Base-by-base conservation (phyloP, 2,888 invertebrate genomes). In the Phengaris alcon region DNA sequence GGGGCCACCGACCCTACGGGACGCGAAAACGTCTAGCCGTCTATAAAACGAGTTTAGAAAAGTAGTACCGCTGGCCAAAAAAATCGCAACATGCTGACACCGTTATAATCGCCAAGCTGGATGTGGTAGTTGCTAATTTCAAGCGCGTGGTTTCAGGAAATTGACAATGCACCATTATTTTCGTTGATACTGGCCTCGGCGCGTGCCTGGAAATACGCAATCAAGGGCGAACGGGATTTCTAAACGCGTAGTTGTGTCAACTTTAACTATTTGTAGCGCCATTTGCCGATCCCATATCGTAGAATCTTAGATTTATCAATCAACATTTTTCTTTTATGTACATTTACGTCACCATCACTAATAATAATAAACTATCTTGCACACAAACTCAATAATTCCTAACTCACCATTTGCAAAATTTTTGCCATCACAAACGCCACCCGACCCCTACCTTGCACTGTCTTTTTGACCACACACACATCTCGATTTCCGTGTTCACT, bases 371-470 rank as follows among this genome's bases (percentile, higher is more conserved):
- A 88, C 84, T 84, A 84, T 80, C 80, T 83, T 82, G 79, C 88
- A 83, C 85, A 86, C 87, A 85, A 86, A 86, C 87, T 81, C 88
- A 90, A 87, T 89, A 90, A 85, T 88, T 90, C 93, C 93, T 94
- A 94, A 95, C 96, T 96, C 95, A 96, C 96, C 96, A 95, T 95
- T 95, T 94, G 95, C 95, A 95, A 95, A 95, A 95, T 90, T 95
- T 95, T 95, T 95, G 95, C 95, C 96, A 96, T 96, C 95, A 95
- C 96, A 95, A 94, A 95, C 95, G 95, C 95, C 95, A 95, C 95
- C 95, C 95, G 95, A 95, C 95, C 95, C 95, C 95, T 95, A 95
- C 95, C 95, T 95, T 95, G 95, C 95, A 95, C 95, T 95, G 95
- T 94, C 94, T 94, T 95, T 94, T 93, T 93, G 93, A 93, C 94